Conservation (phyloP, 2,113 vertebrate species). For the Oreotrochilus melanogaster region DNA sequence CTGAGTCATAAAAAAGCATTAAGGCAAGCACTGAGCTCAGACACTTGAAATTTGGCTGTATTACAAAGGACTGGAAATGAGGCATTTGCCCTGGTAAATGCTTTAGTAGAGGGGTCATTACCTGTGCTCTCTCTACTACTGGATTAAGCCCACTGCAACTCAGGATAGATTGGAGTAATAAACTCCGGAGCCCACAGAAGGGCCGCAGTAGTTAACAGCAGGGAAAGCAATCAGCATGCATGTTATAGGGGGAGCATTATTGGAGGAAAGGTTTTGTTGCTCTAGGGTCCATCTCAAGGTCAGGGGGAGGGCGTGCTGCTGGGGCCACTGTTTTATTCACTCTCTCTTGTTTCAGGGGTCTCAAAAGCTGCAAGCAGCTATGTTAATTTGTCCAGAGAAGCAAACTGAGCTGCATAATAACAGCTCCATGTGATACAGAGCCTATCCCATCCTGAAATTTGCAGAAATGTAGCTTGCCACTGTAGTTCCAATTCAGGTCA, state of each 20-base stretch:
- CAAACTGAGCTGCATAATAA: not conserved
- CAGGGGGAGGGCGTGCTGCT: not conserved
- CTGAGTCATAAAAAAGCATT: conserved; percentile 26
- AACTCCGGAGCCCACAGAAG: not conserved
- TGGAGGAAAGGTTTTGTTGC: not conserved
- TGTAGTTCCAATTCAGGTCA: not conserved
- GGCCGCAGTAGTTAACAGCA: not conserved
- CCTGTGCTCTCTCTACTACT: not conserved
- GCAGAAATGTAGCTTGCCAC: not conserved
- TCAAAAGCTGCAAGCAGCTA: not conserved
- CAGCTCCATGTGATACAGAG: not conserved
- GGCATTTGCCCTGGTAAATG: conserved; percentile 47
- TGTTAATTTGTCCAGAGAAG: conserved; percentile 4
- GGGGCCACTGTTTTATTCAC: not conserved
- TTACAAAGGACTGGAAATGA: conserved; percentile 40
- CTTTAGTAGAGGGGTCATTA: conserved; percentile 43
- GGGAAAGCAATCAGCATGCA: not conserved
- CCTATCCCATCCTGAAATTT: not conserved
- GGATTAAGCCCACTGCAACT: conserved; percentile 6
- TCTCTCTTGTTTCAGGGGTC: not conserved
- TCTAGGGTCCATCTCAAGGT: not conserved
- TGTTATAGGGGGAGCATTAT: not conserved
- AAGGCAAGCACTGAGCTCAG: conserved; percentile 20
- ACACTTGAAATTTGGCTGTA: conserved; percentile 33
- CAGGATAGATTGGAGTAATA: conserved; percentile 38